These are phyloP conservation scores for Apogon hyalosoma DNA, from an alignment of 2,797 vertebrate genomes.

Conservation along the genomic window DNA sequence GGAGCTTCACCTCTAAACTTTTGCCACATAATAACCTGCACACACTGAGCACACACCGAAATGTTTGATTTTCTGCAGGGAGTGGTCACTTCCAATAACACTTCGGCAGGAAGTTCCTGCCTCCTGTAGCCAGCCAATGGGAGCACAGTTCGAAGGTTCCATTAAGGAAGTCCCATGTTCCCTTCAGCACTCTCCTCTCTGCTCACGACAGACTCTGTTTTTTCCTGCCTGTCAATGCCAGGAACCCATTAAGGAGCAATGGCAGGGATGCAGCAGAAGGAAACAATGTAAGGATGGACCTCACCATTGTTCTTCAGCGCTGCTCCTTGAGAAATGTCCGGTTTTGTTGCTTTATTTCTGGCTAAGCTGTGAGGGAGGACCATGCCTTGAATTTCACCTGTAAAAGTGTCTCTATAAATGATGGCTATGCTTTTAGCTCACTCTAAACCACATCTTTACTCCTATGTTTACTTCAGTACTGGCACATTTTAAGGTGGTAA, in stretches of 20 bases:
- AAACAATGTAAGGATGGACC: slow-evolving; percentile 79
- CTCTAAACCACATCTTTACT: neutral
- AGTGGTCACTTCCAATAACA: slow-evolving; percentile 66
- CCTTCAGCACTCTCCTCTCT: slow-evolving; percentile 60
- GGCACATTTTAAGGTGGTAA: neutral
- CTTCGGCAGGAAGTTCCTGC: slow-evolving; percentile 71
- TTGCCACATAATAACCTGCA: slow-evolving; percentile 10
- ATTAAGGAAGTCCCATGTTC: slow-evolving; percentile 78
- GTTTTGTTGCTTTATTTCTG: slow-evolving; percentile 36
- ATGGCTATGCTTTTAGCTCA: slow-evolving; percentile 11
- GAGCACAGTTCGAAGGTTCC: slow-evolving; percentile 58
- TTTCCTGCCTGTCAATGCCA: slow-evolving; percentile 82
- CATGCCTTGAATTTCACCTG: slow-evolving; percentile 20
- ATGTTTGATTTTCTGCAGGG: slow-evolving; percentile 48
- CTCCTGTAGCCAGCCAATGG: slow-evolving; percentile 73
- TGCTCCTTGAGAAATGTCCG: slow-evolving; percentile 59
- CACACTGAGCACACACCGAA: slow-evolving; percentile 15
- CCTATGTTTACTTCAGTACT: neutral
- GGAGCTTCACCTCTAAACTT: slow-evolving; percentile 6
- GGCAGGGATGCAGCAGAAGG: slow-evolving; percentile 42
- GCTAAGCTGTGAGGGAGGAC: slow-evolving; percentile 5
- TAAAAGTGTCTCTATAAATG: slow-evolving; percentile 14
- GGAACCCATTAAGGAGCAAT: slow-evolving; percentile 78
- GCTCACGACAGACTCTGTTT: slow-evolving; percentile 73
- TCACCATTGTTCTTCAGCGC: slow-evolving; percentile 65